phyloP scores from a whole-genome alignment of 2,888 invertebrate genomes.

The Rhogogaster chlorosoma region DNA sequence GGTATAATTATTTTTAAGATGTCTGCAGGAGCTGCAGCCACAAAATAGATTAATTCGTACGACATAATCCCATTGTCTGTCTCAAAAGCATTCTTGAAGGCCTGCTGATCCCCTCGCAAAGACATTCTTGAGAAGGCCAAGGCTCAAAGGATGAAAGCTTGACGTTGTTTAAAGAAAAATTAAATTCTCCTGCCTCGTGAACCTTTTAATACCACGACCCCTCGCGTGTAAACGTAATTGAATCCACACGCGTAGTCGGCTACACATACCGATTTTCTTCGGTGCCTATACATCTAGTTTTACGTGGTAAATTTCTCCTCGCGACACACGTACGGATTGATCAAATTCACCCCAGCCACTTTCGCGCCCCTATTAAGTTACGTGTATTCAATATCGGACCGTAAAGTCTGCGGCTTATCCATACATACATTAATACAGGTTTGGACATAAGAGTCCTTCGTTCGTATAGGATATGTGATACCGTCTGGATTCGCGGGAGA shows the following conservation, averaged over 20 bases:
- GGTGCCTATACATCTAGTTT: not conserved
- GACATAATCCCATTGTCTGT: slow-evolving; percentile 3
- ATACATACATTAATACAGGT: not conserved
- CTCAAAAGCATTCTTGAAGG: slow-evolving; percentile 35
- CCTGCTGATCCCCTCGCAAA: not conserved
- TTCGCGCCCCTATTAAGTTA: not conserved
- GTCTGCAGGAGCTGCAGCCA: not conserved
- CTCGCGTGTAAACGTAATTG: not conserved
- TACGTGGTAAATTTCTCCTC: not conserved
- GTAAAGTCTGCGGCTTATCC: not conserved
- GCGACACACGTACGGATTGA: not conserved
- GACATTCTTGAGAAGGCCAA: slow-evolving; percentile 40
- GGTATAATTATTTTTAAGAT: not conserved
- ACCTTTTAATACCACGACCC: slow-evolving; percentile 10
- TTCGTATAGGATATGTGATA: not conserved
- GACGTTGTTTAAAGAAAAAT: slow-evolving; percentile 46
- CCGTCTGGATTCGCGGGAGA: not conserved
- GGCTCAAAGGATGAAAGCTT: slow-evolving; percentile 19
- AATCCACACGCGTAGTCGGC: not conserved
- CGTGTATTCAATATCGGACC: not conserved
- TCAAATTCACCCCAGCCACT: not conserved
- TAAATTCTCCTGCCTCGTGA: slow-evolving; percentile 29
- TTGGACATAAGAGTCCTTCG: not conserved
- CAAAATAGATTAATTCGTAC: slow-evolving; percentile 30
- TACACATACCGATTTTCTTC: not conserved